phyloP scores from a whole-genome alignment of 2,888 invertebrate genomes.

The Stomorhina lunata region DNA sequence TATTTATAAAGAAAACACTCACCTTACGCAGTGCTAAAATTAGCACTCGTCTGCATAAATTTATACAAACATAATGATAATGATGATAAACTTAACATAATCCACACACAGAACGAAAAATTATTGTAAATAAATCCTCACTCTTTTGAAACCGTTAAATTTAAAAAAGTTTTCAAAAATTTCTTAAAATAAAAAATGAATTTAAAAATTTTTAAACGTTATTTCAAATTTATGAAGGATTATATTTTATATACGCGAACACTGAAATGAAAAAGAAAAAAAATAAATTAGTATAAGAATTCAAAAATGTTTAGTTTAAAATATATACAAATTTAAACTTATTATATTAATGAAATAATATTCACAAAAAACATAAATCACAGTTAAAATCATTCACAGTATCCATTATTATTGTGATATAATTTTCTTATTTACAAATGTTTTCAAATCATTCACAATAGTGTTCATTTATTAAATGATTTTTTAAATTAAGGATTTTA shows the following conservation, averaged over 20 bases:
- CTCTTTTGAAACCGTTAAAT: neutral
- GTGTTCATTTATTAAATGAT: too few relatives aligned
- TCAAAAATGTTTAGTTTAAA: neutral
- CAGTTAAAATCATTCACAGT: too few relatives aligned
- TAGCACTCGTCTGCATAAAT: slow-evolving; percentile 70
- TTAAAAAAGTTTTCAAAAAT: slow-evolving; percentile 10
- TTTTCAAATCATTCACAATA: too few relatives aligned
- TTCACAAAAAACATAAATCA: too few relatives aligned
- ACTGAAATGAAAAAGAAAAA: slow-evolving; percentile 33
- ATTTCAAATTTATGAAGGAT: slow-evolving; percentile 15
- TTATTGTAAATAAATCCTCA: neutral
- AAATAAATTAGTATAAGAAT: neutral
- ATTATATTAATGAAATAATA: too few relatives aligned
- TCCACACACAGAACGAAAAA: slow-evolving; percentile 22
- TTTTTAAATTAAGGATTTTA: too few relatives aligned
- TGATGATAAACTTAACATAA: slow-evolving; percentile 58
- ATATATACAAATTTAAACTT: neutral
- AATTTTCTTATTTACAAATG: too few relatives aligned
- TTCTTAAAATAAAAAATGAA: too few relatives aligned
- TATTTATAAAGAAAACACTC: slow-evolving; percentile 19
- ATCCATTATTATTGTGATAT: too few relatives aligned
- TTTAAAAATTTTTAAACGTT: too few relatives aligned
- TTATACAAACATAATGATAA: slow-evolving; percentile 65
- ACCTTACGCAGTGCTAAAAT: slow-evolving; percentile 64
- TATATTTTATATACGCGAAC: slow-evolving; percentile 2